phyloP scores from a whole-genome alignment of 1,140 invertebrate species.

The Lucilia cuprina region DNA sequence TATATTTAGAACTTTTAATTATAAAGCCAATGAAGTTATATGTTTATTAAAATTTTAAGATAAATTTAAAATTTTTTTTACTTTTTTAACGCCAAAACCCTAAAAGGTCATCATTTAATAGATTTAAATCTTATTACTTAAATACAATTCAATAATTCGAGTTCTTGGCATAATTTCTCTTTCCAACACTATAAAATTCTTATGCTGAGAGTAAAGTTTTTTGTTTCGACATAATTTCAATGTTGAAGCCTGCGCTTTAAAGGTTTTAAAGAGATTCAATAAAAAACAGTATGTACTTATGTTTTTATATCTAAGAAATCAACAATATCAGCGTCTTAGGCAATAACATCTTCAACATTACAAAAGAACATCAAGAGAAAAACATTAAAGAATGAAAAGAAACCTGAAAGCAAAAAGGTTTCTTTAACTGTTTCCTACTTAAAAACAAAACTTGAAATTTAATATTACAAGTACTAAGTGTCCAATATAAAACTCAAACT shows the following conservation, averaged over 20 bases:
- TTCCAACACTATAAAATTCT: background rate
- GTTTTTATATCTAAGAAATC: background rate
- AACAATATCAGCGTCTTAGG: background rate
- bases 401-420: too few relatives aligned
- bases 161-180: background rate
- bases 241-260: conserved; percentile 14
- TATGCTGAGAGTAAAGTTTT: background rate
- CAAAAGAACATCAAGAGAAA: background rate
- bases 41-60: too few relatives aligned
- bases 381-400: background rate
- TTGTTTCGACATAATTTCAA: background rate
- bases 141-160: too few relatives aligned
- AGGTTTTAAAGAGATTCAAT: background rate
- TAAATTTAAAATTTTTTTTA: too few relatives aligned
- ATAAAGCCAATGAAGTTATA: too few relatives aligned
- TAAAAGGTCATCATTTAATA: too few relatives aligned
- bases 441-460: conserved; percentile 13
- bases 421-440: background rate
- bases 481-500: background rate
- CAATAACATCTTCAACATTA: background rate
- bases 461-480: background rate
- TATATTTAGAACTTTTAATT: too few relatives aligned
- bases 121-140: too few relatives aligned
- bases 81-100: too few relatives aligned
- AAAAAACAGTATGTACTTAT: background rate